Percentiles rank a stretch among this genome's conserved stretches.
Conservation (phyloP, 2,113 vertebrate species). For the Tupaia tana region DNA sequence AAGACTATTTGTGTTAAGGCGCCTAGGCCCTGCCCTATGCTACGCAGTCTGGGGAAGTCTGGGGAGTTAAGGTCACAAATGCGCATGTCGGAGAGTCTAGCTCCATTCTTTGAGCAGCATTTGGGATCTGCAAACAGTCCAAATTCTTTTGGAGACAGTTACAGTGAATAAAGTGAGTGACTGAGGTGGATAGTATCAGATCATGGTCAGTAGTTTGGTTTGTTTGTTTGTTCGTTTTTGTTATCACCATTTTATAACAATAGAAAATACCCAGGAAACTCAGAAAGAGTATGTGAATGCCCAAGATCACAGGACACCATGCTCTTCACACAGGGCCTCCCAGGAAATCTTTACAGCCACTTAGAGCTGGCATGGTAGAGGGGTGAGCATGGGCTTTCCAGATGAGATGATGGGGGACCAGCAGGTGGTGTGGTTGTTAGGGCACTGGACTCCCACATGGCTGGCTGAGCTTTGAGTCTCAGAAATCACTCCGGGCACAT, state of each 20-base stretch:
- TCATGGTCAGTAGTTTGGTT: neutral
- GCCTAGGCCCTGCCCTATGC: neutral
- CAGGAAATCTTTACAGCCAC: neutral
- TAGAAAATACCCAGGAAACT: neutral
- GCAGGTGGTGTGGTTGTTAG: too few relatives aligned
- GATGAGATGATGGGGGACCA: too few relatives aligned
- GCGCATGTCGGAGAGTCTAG: too few relatives aligned
- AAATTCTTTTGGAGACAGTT: neutral
- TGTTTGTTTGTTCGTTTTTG: too few relatives aligned
- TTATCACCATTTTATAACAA: slow-evolving; percentile 5
- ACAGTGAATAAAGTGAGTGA: neutral
- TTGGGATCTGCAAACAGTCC: neutral
- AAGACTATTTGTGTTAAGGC: neutral
- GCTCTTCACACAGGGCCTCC: neutral
- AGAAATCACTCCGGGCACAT: too few relatives aligned
- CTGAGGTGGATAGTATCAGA: neutral
- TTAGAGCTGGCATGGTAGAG: neutral
- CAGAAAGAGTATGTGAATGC: neutral
- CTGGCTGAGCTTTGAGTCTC: too few relatives aligned
- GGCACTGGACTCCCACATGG: too few relatives aligned
- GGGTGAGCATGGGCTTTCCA: neutral
- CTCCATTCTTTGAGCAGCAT: neutral
- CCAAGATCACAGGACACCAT: neutral
- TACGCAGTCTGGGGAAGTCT: neutral
- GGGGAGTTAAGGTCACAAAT: neutral